Percentiles rank a stretch among this genome's conserved stretches.
phyloP scores from a whole-genome alignment of 2,888 invertebrate species.

The Mimachlamys varia region DNA sequence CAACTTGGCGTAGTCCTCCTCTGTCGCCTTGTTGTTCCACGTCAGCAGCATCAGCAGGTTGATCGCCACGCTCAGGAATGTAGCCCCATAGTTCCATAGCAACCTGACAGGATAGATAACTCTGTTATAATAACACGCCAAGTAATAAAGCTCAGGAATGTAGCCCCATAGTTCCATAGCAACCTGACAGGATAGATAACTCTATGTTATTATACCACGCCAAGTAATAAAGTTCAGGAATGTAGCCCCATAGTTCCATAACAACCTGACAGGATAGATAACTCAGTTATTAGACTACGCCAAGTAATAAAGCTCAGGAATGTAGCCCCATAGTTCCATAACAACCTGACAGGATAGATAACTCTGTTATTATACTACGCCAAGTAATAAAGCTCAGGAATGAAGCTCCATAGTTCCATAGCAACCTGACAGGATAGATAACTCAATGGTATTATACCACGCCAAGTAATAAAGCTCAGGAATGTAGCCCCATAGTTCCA shows the following conservation, averaged over 20 bases:
- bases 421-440: slow-evolving; percentile 55
- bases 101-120: slow-evolving; percentile 66
- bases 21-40: slow-evolving; percentile 76
- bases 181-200: not conserved
- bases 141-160: not conserved
- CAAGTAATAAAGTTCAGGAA: no score
- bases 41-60: slow-evolving; percentile 79
- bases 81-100: slow-evolving; percentile 79
- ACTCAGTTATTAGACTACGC: no score
- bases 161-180: not conserved
- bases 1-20: slow-evolving; percentile 65
- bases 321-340: slow-evolving; percentile 62
- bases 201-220: no score
- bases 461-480: slow-evolving; percentile 63
- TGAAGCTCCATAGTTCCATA: no score
- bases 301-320: slow-evolving; percentile 74
- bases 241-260: not conserved
- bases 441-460: no score
- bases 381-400: no score
- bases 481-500: slow-evolving; percentile 79
- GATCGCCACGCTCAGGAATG: slow-evolving; percentile 78
- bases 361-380: no score
- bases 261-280: not conserved
- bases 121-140: no score
- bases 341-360: not conserved